These are phyloP conservation scores for Rhinella marina DNA, from an alignment of 2,797 vertebrate species.

Conservation along the genomic window DNA sequence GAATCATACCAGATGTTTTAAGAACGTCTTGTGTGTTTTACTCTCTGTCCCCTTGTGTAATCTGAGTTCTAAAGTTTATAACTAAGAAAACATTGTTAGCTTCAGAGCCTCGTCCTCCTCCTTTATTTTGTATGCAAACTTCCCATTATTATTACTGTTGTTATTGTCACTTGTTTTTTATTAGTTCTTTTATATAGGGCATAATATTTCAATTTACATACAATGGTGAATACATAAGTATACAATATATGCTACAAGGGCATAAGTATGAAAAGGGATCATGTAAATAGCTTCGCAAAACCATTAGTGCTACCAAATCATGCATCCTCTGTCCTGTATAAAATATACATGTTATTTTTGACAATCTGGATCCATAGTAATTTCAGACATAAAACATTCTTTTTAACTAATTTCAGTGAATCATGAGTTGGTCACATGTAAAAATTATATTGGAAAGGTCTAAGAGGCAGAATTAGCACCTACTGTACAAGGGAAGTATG, in stretches of 20 bases:
- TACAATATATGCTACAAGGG: background rate
- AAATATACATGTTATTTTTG: background rate
- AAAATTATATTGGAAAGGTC: background rate
- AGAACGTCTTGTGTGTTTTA: constrained; percentile 60
- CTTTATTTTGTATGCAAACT: background rate
- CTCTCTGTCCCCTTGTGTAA: constrained; percentile 16
- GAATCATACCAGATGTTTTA: constrained; percentile 74
- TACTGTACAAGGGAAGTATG: background rate
- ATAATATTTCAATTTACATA: background rate
- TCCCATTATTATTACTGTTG: background rate
- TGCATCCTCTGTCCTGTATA: background rate
- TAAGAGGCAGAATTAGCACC: background rate
- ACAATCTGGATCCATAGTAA: background rate
- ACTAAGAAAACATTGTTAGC: background rate
- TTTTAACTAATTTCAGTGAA: background rate
- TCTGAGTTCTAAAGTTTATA: constrained; percentile 33
- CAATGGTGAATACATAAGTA: background rate
- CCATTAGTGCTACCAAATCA: background rate
- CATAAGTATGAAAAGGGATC: no score
- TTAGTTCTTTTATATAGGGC: background rate
- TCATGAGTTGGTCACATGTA: background rate
- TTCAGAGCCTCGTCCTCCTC: background rate
- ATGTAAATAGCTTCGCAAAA: background rate
- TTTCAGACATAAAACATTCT: background rate
- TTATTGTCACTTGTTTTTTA: background rate